Base-by-base conservation (phyloP, 2,888 invertebrate genomes). In the Endotricha flammealis region DNA sequence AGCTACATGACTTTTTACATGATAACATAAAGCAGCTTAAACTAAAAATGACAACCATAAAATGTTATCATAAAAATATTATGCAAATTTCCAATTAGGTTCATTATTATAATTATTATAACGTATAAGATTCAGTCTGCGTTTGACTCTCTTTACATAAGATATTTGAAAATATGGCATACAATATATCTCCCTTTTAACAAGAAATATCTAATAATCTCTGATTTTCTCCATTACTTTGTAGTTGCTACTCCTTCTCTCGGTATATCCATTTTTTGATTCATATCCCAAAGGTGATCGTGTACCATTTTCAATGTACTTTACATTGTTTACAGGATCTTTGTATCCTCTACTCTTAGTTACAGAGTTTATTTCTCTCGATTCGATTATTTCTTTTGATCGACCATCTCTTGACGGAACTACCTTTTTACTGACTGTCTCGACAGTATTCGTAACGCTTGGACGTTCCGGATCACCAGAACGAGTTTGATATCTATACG, bases 391-490 rank as follows among this genome's bases (percentile, higher is more conserved):
- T 68, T 92, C 91, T 50, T 91, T 83, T 4, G 88, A 81, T 13
- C 90, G 87, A 0, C 92, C 91, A 54, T 90, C 89, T 58, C 87
- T 89, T 1, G 89, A 80, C 8, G 92, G 92, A 30, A 92, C 77
- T 1, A 90, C 88, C 73, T 92, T 92, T 72, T 92, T 92, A 48
- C 90, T 89, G 52, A 91, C 89, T 28, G 89, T 92, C 62, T 91
- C 90, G 9, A 91, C 91, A 0, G 91, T 91, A 57, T 93, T 91
- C 12, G 93, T 92, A 36, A 92, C 87, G 55, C 90, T 90, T 11
- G 92, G 92, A 46, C 91, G 76, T 35, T 88, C 77, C 1, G 92
- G 91, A 65, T 92, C 90, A 38, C 90, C 91, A 5, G 90, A 89
- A 43, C 90, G 88, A 8, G 91, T 91, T 4, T 90, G 90, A 46